Conservation (phyloP, 2,797 vertebrate genomes). For the Lagorchestes hirsutus region DNA sequence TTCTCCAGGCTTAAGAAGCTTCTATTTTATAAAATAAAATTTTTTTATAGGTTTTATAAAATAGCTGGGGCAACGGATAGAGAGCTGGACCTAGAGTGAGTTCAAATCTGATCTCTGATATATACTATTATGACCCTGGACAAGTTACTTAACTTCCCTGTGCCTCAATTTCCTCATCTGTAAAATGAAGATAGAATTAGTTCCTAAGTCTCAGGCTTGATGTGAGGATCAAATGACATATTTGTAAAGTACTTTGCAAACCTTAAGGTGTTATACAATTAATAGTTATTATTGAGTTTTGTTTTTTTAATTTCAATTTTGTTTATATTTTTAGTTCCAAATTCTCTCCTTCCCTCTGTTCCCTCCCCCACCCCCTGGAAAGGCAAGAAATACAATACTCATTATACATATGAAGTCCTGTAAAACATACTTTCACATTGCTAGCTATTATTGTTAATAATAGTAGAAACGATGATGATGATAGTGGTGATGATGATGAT, state of each 20-base stretch:
- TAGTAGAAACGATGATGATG: not conserved
- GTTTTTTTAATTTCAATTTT: not conserved
- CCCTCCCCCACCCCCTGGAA: not conserved
- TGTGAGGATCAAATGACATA: not conserved
- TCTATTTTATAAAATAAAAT: no score
- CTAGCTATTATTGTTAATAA: not conserved
- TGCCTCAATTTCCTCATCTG: not conserved
- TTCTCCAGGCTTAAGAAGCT: not conserved
- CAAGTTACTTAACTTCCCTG: not conserved
- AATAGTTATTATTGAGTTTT: not conserved
- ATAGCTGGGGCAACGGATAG: not conserved
- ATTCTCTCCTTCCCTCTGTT: not conserved
- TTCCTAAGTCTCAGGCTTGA: not conserved
- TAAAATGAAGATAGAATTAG: not conserved
- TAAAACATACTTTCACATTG: not conserved
- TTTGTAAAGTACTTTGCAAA: not conserved
- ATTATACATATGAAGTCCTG: not conserved
- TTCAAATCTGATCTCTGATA: not conserved
- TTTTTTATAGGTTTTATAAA: not conserved
- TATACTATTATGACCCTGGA: not conserved
- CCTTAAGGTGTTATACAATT: not conserved
- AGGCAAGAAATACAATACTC: not conserved
- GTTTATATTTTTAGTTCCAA: not conserved
- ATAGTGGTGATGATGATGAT: not conserved
- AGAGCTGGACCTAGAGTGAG: not conserved